Percentiles rank a stretch among this genome's conserved stretches.
These are phyloP conservation scores for Empidonax alnorum DNA, from an alignment of 2,113 vertebrate genomes.

Conservation along the genomic window DNA sequence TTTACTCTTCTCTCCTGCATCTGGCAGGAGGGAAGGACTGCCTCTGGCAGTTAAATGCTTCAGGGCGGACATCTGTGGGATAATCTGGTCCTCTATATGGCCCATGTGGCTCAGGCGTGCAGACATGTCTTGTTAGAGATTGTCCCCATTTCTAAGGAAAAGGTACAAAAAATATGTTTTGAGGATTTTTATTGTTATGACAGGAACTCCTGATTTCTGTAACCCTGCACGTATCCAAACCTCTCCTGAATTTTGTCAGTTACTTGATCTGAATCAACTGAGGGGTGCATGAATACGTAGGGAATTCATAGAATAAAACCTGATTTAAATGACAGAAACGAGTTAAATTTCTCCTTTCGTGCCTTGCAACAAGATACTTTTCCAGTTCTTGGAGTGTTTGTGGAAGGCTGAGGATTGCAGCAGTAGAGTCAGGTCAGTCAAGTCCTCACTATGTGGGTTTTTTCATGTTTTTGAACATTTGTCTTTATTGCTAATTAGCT, in stretches of 20 bases:
- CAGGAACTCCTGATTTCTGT: background rate
- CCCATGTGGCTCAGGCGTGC: background rate
- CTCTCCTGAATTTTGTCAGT: background rate
- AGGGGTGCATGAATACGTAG: background rate
- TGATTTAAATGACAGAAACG: background rate
- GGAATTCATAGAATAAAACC: background rate
- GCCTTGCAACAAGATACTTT: background rate
- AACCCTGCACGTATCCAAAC: background rate
- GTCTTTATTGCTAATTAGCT: background rate
- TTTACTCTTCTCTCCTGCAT: background rate
- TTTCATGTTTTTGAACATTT: background rate
- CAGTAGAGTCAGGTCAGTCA: background rate
- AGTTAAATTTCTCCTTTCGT: background rate
- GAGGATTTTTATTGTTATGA: background rate
- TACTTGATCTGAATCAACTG: background rate
- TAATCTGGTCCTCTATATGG: background rate
- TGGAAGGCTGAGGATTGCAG: background rate
- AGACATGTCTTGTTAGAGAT: background rate
- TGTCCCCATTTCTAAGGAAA: background rate
- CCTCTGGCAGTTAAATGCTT: background rate
- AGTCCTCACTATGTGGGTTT: background rate
- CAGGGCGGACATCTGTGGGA: background rate
- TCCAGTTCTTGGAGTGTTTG: background rate
- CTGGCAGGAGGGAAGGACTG: background rate
- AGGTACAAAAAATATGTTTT: background rate